Percentiles rank a stretch among this genome's conserved stretches.
Conservation (phyloP, 2,113 vertebrate species). For the Mustelus asterias region DNA sequence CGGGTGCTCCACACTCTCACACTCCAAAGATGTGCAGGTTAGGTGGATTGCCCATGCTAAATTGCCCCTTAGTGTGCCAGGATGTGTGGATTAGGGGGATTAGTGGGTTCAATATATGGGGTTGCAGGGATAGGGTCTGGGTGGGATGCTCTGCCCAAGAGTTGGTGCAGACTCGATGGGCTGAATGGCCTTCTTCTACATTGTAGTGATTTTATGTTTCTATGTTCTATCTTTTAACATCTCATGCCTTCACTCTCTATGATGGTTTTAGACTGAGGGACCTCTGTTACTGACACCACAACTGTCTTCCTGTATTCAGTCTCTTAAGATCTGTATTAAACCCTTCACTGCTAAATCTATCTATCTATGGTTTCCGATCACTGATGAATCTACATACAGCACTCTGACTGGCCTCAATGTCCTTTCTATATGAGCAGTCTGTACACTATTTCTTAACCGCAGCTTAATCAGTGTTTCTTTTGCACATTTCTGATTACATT, state of each 20-base stretch:
- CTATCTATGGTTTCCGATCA: neutral
- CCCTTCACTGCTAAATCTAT: neutral
- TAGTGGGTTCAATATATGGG: no score
- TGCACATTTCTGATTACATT: neutral
- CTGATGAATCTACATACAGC: neutral
- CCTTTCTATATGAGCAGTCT: neutral
- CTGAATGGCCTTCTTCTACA: no score
- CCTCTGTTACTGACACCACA: neutral
- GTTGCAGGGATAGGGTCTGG: no score
- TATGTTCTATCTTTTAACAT: neutral
- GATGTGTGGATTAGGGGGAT: no score
- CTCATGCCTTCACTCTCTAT: neutral
- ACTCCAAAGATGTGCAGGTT: no score
- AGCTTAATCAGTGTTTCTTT: neutral
- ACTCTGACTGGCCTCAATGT: neutral
- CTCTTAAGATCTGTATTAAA: neutral
- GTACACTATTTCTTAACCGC: neutral
- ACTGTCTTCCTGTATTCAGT: neutral
- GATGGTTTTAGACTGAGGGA: neutral
- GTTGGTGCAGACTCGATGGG: no score
- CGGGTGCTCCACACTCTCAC: no score
- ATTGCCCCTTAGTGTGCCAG: no score
- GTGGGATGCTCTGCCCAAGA: no score
- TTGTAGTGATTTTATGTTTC: no score
- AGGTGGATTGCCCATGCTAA: no score